Evolutionary conservation across 2,113 vertebrate genomes (phyloP), one percentile per base, ranked within the genome.

Genomic region (Sylvilagus bachmani): DNA sequence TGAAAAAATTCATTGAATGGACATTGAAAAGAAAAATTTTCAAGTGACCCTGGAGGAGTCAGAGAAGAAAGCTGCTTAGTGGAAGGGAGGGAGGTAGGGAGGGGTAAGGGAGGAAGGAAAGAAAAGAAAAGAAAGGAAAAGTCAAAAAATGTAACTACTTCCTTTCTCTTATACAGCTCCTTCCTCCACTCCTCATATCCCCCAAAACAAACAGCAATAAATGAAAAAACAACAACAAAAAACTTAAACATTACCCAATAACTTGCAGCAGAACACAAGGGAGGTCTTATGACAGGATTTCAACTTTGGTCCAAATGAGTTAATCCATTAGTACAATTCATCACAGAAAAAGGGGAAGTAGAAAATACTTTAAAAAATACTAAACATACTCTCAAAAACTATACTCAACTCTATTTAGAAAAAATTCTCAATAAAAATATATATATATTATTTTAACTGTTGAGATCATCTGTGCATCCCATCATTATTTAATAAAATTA

Each of bases 291-390:
- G 55, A 25, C 11, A 62, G 38, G 75, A 53, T 71, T 80, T 12
- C 55, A 73, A 81, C 2, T 13, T 29, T 13, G 25, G 16, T 93
- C 38, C 55, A 31, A 66, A 44, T 17, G 38, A 87, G n/a, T 62
- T 73, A 73, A 81, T 62, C 55, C 53, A 73, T 38, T 80, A 64
- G 38, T 64, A 64, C 22, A 62, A 69, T 79, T 92, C 24, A 79
- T n/a, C 38, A 33, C 44, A 79, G 24, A 44, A 86, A 58, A 13
- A 80, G 36, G 21, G 29, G 13, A 79, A 73, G 16, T 86, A 29
- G 49, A 93, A 87, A 88, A 66, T n/a, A n/a, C 53, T 64, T 66
- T 86, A 27, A n/a, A 93, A 53, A 88, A 74, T 22, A 5, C 74
- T 82, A 66, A 93, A 38, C 3, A 71, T 38, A 17, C 25, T 82